Evolutionary conservation across 2,797 vertebrate species (phyloP), one percentile per base, ranked within the genome.

Genomic region (Anisognathus igniventris): DNA sequence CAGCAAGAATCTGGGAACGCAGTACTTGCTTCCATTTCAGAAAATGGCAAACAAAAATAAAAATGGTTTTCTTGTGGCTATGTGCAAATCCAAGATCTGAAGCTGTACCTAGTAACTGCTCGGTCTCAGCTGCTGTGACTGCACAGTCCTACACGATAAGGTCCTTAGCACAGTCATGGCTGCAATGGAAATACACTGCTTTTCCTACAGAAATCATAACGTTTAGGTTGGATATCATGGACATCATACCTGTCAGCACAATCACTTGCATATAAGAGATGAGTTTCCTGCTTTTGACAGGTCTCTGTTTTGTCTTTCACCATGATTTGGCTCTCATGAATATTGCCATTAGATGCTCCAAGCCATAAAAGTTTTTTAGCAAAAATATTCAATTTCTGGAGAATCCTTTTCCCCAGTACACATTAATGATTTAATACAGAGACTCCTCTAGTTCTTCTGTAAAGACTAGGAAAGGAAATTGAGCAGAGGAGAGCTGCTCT

Each of bases 311-410:
- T 73, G 33, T 48, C 45, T 35, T 77, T 86, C 50, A 57, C 42
- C 0, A 0, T 56, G 19, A 88, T 64, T 53, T 4, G 3, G 30
- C 24, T 85, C 37, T 79, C 4, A 1, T 1, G 0, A 61, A 70
- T 65, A 74, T 11, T 61, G 42, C 12, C 18, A 47, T 25, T 42
- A 72, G 39, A 40, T 78, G 47, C 30, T 76, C 14, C 35, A 35
- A 83, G 72, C 9, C 45, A 45, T 64, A 56, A 50, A 79, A 66
- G 4, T 3, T 30, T 90, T 68, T 66, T 28, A 88, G 20, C 3
- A 39, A 70, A 86, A 82, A 50, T 57, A 14, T 60, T 66, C 42
- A 7, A 4, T 88, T 68, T 87, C 35, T 40, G 74, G 44, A 86
- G 8, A 86, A 88, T 74, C 31, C 17, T 83, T 66, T 83, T 51